These are phyloP conservation scores for Rhabdomys pumilio DNA, from an alignment of 2,797 vertebrate genomes.

Conservation along the genomic window DNA sequence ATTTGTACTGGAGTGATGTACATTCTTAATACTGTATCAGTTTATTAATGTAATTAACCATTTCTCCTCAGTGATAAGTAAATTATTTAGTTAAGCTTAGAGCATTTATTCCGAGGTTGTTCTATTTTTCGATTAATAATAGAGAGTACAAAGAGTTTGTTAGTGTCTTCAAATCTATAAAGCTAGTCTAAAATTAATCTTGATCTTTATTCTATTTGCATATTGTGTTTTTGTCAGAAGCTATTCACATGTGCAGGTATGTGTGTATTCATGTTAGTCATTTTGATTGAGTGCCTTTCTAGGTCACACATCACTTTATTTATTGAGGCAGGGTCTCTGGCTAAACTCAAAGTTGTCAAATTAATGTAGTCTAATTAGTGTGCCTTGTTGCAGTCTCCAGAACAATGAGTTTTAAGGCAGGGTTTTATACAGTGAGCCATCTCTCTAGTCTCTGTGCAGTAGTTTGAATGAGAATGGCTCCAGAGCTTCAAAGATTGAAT, in stretches of 20 bases:
- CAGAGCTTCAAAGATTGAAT: not conserved
- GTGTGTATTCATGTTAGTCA: not conserved
- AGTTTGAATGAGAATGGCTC: not conserved
- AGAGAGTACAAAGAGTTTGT: not conserved
- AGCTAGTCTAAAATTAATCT: not conserved
- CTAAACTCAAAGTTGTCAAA: not conserved
- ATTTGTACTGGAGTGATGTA: not conserved
- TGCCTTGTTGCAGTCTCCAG: not conserved
- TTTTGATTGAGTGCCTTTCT: not conserved
- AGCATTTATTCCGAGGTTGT: not conserved
- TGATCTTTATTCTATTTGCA: not conserved
- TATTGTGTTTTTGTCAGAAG: not conserved
- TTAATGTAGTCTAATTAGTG: not conserved
- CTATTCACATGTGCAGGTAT: not conserved
- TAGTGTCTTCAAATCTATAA: not conserved
- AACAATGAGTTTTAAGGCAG: not conserved
- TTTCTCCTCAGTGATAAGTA: not conserved
- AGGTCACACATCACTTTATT: not conserved
- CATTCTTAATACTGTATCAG: not conserved
- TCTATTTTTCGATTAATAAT: not conserved
- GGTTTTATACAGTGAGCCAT: not conserved
- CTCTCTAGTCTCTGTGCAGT: accelerated
- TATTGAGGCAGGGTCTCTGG: not conserved
- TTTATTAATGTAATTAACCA: not conserved
- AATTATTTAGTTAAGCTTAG: not conserved